Evolutionary conservation across 2,888 invertebrate species (phyloP), one percentile per base, ranked within the genome.

Genomic region (Prosopocoilus inquinatus): DNA sequence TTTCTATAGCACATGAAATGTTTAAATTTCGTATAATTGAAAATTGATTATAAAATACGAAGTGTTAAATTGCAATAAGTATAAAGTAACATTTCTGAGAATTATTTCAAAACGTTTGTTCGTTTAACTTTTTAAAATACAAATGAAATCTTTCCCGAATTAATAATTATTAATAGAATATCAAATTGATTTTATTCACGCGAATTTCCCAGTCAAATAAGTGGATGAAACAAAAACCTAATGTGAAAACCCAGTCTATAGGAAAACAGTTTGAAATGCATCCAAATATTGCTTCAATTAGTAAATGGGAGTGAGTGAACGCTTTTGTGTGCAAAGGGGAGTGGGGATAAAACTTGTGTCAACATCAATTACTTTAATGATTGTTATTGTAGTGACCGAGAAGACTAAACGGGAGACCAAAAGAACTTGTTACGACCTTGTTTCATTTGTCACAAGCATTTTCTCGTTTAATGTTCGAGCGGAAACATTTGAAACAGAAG

Each of bases 341-440:
- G 53, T 12, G 35, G 35, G 55, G 50, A 55, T 35, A 46, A 51
- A 50, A 55, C 57, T 57, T 61, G 57, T 61, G 64, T 65, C 63
- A 67, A 67, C 65, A 67, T 64, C 64, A 65, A 67, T 67, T 67
- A 67, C 64, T 64, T 64, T 67, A 65, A 67, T 65, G 67, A 64
- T 62, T 64, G 63, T 61, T 62, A 63, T 66, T 64, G 60, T 56
- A 55, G 52, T 55, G 59, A 57, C 59, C 53, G 53, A 35, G 47
- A 36, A 53, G 47, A 43, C 47, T 47, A 47, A 41, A 41, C 32
- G 13, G 38, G 13, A 47, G 36, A 13, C 35, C 36, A 39, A 43
- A 48, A 53, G 53, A 53, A 53, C 48, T 44, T 53, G 47, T 53
- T 47, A 48, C 43, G 48, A 41, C 47, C 48, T 47, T 48, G 44